Conservation (phyloP, 1,140 invertebrate genomes). For the Pseudoatta argentina region DNA sequence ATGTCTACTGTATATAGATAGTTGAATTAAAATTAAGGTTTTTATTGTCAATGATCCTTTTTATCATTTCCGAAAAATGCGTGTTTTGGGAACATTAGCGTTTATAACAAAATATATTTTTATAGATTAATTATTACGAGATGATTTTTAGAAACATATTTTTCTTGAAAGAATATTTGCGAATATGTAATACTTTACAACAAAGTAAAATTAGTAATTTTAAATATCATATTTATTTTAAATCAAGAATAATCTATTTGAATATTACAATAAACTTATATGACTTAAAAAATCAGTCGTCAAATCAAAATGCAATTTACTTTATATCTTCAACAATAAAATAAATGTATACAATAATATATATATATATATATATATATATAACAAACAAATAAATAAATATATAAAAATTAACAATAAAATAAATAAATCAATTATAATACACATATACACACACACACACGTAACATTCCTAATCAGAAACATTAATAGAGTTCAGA, state of each 20-base stretch:
- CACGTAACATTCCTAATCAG: neutral
- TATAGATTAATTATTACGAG: neutral
- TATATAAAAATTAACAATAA: neutral
- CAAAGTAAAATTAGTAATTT: neutral
- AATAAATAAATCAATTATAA: neutral
- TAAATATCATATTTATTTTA: neutral
- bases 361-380: no score
- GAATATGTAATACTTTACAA: conserved; percentile 9
- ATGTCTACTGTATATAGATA: neutral
- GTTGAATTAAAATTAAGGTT: neutral
- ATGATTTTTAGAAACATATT: neutral
- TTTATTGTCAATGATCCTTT: neutral
- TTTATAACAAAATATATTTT: neutral
- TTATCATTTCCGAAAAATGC: neutral
- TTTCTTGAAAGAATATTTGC: neutral
- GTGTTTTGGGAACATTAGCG: neutral
- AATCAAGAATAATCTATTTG: neutral
- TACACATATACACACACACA: neutral
- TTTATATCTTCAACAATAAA: neutral
- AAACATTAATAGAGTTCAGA: conserved; percentile 1
- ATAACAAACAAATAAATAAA: neutral
- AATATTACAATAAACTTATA: neutral
- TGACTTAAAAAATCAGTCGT: neutral
- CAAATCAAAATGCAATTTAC: conserved; percentile 1
- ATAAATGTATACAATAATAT: neutral